Evolutionary conservation across 2,113 vertebrate species (phyloP), one percentile per base, ranked within the genome.

Genomic region (Lathamus discolor): DNA sequence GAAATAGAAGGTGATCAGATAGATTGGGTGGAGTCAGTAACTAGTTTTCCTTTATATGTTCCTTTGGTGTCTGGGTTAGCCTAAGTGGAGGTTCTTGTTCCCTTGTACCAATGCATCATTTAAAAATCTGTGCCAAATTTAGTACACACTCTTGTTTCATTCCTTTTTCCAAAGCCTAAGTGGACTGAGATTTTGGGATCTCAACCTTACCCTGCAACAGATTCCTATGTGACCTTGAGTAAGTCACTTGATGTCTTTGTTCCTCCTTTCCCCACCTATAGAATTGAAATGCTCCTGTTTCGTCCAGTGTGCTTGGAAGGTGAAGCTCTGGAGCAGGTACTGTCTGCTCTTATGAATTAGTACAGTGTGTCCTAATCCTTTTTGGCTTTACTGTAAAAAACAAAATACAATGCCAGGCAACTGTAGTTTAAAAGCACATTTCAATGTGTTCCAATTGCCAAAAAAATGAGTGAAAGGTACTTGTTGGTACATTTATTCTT

Each of bases 101-200:
- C 72, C 86, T 96, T 57, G 66, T n/a, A 97, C 94, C 77, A 94
- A 95, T 91, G 90, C 63, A 94, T 95, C 90, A 68, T 94, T 97
- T 93, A 88, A 85, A 92, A 96, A 88, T 52, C 90, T 57, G 73
- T 86, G 97, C 97, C 97, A 96, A 86, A 95, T 93, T 95, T 95
- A 97, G 97, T 92, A 95, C 64, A 24, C 85, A 9, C 94, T 97
- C 92, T 39, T 63, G 68, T 98, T 98, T 97, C 97, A 86, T 61
- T 94, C 82, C 89, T 95, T 93, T 95, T 95, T 93, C 95, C 87
- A 91, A 35, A 76, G 93, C 92, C 19, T 88, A 23, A 94, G 78
- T 93, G 83, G 92, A 72, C 88, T 96, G 96, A 97, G 88, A 22
- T 69, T 88, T 80, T 25, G 62, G 46, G 88, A 93, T 55, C 73